phyloP scores from a whole-genome alignment of 1,140 invertebrate genomes.

The Druon quercuslanigerum region DNA sequence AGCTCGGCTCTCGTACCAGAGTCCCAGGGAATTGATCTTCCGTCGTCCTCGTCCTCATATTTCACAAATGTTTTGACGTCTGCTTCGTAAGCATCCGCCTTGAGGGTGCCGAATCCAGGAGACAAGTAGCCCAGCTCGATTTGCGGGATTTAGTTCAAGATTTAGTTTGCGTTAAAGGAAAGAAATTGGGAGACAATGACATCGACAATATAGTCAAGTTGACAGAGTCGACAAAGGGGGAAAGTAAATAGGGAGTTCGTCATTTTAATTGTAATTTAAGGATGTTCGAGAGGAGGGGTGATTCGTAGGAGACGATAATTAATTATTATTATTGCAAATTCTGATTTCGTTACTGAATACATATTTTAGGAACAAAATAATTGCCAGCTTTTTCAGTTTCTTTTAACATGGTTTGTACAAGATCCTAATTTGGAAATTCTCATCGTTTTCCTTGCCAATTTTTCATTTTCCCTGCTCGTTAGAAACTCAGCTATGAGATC shows the following conservation, averaged over 20 bases:
- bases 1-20: conserved; percentile 49
- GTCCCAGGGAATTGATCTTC: conserved; percentile 65
- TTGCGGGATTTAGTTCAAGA: background rate
- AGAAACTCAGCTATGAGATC: no score
- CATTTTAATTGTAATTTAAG: background rate
- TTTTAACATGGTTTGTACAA: no score
- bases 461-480: no score
- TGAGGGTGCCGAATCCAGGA: conserved; percentile 26
- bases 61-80: conserved; percentile 72
- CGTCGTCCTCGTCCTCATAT: conserved; percentile 66
- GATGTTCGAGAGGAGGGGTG: background rate
- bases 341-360: no score
- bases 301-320: no score
- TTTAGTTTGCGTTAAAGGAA: background rate
- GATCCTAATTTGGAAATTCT: no score
- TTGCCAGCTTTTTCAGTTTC: no score
- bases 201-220: conserved; percentile 8
- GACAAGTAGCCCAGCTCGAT: conserved; percentile 15
- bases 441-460: no score
- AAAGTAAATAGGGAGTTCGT: background rate
- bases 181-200: conserved; percentile 19
- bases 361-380: no score
- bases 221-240: conserved; percentile 16
- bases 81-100: conserved; percentile 61
- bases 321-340: no score